phyloP scores from a whole-genome alignment of 1,140 invertebrate genomes.

The Lordiphosa stackelbergi region DNA sequence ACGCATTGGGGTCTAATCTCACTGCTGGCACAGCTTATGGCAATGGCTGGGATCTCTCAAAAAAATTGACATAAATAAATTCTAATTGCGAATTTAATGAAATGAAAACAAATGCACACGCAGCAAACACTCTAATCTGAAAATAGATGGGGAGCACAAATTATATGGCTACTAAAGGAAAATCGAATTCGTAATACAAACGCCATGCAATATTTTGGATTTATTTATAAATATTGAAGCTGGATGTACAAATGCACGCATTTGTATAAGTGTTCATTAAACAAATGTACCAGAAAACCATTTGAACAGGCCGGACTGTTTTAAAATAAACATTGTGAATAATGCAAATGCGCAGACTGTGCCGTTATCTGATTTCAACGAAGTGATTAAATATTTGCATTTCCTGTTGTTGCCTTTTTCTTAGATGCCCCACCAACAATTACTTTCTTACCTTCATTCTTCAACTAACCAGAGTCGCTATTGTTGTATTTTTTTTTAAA shows the following conservation, averaged over 20 bases:
- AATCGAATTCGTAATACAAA: too few relatives aligned
- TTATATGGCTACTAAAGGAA: too few relatives aligned
- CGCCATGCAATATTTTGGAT: not conserved
- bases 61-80: slow-evolving; percentile 52
- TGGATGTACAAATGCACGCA: not conserved
- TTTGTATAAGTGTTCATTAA: not conserved
- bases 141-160: slow-evolving; percentile 23
- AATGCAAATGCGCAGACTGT: too few relatives aligned
- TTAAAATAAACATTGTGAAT: too few relatives aligned
- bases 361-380: too few relatives aligned
- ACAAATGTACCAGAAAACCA: not conserved
- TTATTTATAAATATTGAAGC: not conserved
- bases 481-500: too few relatives aligned
- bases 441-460: too few relatives aligned
- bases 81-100: slow-evolving; percentile 71
- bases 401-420: too few relatives aligned
- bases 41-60: slow-evolving; percentile 46
- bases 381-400: too few relatives aligned
- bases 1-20: slow-evolving; percentile 47
- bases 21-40: slow-evolving; percentile 53
- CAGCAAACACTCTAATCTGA: slow-evolving; percentile 37
- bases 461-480: too few relatives aligned
- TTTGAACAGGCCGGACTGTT: not conserved
- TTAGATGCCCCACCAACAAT: too few relatives aligned
- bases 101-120: slow-evolving; percentile 61